These are phyloP conservation scores for Poecilus cupreus DNA, from an alignment of 2,888 invertebrate species.

Conservation along the genomic window DNA sequence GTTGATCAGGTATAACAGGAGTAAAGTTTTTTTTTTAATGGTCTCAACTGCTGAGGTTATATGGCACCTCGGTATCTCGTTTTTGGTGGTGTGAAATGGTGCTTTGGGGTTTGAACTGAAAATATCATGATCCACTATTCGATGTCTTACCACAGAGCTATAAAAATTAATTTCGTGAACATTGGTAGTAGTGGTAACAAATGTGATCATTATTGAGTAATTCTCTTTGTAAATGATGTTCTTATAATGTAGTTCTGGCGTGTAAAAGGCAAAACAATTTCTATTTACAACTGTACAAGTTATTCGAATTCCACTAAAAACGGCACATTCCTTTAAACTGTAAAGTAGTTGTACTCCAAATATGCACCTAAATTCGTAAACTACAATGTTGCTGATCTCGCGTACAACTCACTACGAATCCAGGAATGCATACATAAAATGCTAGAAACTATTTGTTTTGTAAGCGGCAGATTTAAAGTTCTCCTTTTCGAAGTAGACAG, in stretches of 20 bases:
- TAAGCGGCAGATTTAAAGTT: neutral
- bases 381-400: neutral
- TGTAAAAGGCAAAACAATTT: slow-evolving; percentile 13
- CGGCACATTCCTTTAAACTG: neutral
- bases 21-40: too few species aligned
- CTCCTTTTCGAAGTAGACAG: neutral
- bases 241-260: neutral
- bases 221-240: too few species aligned
- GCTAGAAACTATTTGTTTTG: neutral
- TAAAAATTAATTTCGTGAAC: too few species aligned
- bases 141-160: too few species aligned
- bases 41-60: too few species aligned
- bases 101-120: too few species aligned
- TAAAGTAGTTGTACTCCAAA: neutral
- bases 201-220: neutral
- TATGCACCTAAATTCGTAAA: slow-evolving; percentile 14
- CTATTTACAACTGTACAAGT: neutral
- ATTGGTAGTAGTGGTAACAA: too few species aligned
- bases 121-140: too few species aligned
- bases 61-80: too few species aligned
- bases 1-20: too few species aligned
- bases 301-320: slow-evolving; percentile 15
- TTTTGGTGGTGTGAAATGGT: too few species aligned
- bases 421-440: slow-evolving; percentile 4
- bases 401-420: neutral